A percentile compares a stretch with the other conserved stretches of the same genome.
Conservation (phyloP, 1,140 invertebrate species). For the Acromyrmex heyeri region DNA sequence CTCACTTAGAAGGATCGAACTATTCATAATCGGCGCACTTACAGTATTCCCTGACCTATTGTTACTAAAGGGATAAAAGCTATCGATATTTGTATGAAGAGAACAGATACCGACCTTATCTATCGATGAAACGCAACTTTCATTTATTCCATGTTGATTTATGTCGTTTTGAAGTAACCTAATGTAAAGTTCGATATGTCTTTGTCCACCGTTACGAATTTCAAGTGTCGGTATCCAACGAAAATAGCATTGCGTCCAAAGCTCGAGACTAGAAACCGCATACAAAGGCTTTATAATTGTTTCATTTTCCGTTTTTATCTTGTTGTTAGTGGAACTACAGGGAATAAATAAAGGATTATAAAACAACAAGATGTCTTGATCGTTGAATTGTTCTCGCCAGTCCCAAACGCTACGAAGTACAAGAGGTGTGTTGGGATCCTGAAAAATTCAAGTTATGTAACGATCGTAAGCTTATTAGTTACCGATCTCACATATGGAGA, state of each 20-base stretch:
- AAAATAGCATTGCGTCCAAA: constrained; percentile 97
- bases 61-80: constrained; percentile 86
- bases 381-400: constrained; percentile 93
- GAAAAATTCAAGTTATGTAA: constrained; percentile 46
- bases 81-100: constrained; percentile 84
- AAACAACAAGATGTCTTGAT: constrained; percentile 92
- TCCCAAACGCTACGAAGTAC: constrained; percentile 93
- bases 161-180: constrained; percentile 88
- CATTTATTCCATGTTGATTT: constrained; percentile 85
- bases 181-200: constrained; percentile 89
- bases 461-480: too few relatives aligned
- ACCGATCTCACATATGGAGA: too few relatives aligned
- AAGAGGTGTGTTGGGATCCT: constrained; percentile 87
- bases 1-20: constrained; percentile 82
- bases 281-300: constrained; percentile 86
- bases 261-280: constrained; percentile 88
- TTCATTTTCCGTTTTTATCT: constrained; percentile 64
- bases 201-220: constrained; percentile 91
- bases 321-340: constrained; percentile 47
- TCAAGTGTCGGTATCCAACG: constrained; percentile 95
- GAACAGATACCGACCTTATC: constrained; percentile 79
- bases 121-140: constrained; percentile 72
- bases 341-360: constrained; percentile 91
- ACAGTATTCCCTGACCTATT: constrained; percentile 80
- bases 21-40: constrained; percentile 85